Conservation (phyloP, 1,140 invertebrate genomes). For the Druon quercuslanigerum region DNA sequence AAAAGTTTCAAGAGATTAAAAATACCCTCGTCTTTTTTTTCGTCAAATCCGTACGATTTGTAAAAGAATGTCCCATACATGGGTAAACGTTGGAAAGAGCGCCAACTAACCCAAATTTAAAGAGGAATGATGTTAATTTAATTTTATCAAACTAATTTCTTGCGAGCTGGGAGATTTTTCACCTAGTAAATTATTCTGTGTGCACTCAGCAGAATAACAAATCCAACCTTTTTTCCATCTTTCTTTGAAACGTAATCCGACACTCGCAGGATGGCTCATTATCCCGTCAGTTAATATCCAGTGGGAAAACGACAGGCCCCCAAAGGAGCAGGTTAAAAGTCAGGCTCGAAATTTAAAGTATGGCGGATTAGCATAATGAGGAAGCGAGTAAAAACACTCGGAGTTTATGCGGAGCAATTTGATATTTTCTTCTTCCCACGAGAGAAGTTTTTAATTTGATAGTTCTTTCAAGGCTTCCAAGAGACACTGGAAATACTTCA, state of each 20-base stretch:
- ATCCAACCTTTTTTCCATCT: constrained; percentile 47
- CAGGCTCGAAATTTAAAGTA: constrained; percentile 53
- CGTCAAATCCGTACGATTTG: no score
- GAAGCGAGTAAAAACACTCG: constrained; percentile 29
- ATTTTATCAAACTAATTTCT: no score
- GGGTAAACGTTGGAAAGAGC: no score
- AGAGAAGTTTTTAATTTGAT: constrained; percentile 11
- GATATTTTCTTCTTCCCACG: constrained; percentile 27
- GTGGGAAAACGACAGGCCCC: constrained; percentile 47
- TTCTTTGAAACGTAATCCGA: constrained; percentile 50
- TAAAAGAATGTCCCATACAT: no score
- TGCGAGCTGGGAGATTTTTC: neutral
- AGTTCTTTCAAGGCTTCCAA: constrained; percentile 6
- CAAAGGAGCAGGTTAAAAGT: constrained; percentile 48
- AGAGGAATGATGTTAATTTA: no score
- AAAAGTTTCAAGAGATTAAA: no score
- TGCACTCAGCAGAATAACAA: constrained; percentile 8
- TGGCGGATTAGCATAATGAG: constrained; percentile 56
- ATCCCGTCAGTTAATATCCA: constrained; percentile 51
- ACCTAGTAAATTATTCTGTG: neutral
- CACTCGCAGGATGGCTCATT: constrained; percentile 47
- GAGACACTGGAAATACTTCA: neutral
- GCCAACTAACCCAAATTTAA: no score
- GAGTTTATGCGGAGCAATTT: constrained; percentile 4
- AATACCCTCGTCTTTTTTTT: no score